phyloP scores from a whole-genome alignment of 2,888 invertebrate genomes.

The Thysanoteuthis rhombus region DNA sequence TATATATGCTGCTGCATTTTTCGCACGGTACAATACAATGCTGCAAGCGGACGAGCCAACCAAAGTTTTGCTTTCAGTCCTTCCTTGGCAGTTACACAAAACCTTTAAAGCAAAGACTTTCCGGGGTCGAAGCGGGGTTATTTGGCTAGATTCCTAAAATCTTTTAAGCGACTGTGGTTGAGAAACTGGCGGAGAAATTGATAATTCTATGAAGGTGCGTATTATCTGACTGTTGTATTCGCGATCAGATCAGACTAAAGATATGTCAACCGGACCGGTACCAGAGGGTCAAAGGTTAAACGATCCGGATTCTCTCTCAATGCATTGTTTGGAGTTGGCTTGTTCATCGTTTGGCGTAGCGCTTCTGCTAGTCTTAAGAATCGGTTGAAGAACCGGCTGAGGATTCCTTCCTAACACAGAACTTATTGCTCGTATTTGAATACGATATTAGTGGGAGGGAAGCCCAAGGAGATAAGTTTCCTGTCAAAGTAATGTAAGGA shows the following conservation, averaged over 20 bases:
- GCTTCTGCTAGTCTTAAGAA: background rate
- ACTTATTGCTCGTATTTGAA: too few species aligned
- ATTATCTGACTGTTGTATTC: constrained; percentile 12
- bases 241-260: background rate
- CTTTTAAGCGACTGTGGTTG: background rate
- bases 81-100: background rate
- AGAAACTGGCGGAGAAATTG: background rate
- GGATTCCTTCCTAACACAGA: too few species aligned
- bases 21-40: background rate
- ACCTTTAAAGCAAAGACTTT: constrained; percentile 12
- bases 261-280: background rate
- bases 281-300: background rate
- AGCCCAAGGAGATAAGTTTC: too few species aligned
- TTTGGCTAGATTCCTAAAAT: background rate
- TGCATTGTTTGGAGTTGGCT: background rate
- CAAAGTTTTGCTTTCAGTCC: background rate
- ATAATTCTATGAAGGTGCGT: background rate
- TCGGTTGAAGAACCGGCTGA: background rate
- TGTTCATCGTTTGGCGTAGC: background rate
- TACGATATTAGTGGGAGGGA: too few species aligned
- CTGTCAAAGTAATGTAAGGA: too few species aligned
- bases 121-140: background rate
- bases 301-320: background rate
- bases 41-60: background rate
- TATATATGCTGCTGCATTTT: background rate